Base-by-base conservation (phyloP, 2,113 vertebrate species). In the Ciconia stormi region DNA sequence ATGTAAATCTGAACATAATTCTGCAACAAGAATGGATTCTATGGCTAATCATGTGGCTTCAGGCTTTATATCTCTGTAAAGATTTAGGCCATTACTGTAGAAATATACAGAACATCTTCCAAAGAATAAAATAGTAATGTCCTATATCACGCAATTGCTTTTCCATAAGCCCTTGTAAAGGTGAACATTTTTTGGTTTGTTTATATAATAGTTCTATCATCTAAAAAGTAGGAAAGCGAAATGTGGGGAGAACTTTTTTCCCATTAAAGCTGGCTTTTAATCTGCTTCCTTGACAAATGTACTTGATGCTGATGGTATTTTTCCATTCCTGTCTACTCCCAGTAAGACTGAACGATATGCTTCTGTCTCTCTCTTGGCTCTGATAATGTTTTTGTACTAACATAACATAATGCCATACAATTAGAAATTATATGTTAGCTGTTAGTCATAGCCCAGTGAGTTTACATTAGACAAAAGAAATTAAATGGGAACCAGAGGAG, bases 401-500 rank as follows among this genome's bases (percentile, higher is more conserved):
- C 96, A 97, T 94, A 97, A 95, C 95, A 97, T 97, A 97, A 96
- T 94, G 97, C 92, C 90, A 96, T 92, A 96, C 97, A 97, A 98
- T 97, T 97, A 98, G 97, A 97, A 98, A 97, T 97, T 97, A 97
- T 97, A 97, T 96, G 96, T 96, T 97, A 89, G 97, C 97, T 95
- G 93, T 97, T 98, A 97, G 97, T 98, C 97, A 97, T 96, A 98
- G 96, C 93, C 95, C 97, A 97, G 95, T 97, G 97, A 98, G 96
- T 98, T 98, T 98, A 98, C 97, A 97, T 97, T 97, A 97, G 97
- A 98, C 93, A 94, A 97, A 98, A 96, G 97, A 98, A 97, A 98
- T 98, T 97, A 97, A 97, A 97, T 71, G 86, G 91, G 82, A 98
- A 95, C 93, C 91, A 97, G 93, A 97, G 95, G 94, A 97, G 95